phyloP scores from a whole-genome alignment of 2,113 vertebrate species.

The Callithrix jacchus region DNA sequence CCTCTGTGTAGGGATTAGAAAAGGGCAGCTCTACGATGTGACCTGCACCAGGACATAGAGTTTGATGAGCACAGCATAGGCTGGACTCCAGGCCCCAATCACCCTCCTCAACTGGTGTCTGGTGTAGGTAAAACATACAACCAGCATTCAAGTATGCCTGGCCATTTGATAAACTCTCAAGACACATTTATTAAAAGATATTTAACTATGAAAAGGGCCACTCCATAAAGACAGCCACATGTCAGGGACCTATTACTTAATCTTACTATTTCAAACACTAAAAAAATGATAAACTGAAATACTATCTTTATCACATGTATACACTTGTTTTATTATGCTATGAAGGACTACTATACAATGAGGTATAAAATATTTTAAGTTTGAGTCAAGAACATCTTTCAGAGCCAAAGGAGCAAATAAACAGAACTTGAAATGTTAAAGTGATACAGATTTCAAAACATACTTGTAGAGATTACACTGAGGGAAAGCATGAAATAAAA shows the following conservation, averaged over 20 bases:
- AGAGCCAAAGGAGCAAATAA: conserved; percentile 36
- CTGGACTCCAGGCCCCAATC: background rate
- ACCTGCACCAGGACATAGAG: background rate
- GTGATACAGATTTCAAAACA: conserved; percentile 3
- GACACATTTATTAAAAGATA: background rate
- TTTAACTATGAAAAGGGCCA: background rate
- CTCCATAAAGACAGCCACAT: background rate
- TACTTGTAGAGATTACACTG: background rate
- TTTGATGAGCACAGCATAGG: background rate
- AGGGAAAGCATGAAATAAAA: conserved; percentile 31
- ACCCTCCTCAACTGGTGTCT: background rate
- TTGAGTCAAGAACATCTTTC: conserved; percentile 22
- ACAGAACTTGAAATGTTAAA: conserved; percentile 37
- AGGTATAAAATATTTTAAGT: conserved; percentile 12
- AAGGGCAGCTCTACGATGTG: background rate
- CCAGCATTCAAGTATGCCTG: background rate
- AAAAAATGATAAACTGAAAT: background rate
- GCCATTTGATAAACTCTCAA: background rate
- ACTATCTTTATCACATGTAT: background rate
- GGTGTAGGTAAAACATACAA: background rate
- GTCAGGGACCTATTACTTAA: background rate
- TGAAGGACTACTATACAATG: background rate
- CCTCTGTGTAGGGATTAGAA: background rate
- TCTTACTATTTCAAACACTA: background rate
- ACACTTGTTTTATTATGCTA: background rate